Base-by-base conservation (phyloP, 2,797 vertebrate genomes). In the Margarornis squamiger region DNA sequence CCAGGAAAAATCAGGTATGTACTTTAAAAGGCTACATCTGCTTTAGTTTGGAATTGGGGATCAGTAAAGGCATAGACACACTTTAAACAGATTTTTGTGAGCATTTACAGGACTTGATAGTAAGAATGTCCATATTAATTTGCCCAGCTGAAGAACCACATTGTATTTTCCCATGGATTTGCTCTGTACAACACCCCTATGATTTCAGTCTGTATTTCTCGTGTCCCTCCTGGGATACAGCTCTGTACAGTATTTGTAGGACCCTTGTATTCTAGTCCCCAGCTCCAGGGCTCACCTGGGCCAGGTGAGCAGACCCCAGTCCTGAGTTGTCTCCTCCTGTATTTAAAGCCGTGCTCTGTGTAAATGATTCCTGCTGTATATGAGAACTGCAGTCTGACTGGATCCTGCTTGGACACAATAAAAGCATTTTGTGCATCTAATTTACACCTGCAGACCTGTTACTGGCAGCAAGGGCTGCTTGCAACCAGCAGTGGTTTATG, bases 371-470 rank as follows among this genome's bases (percentile, higher is more conserved):
- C 89, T 83, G 93, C 95, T 96, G 90, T 96, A 78, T 93, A 90
- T 65, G 91, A 54, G 79, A 97, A 92, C 70, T 24, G 88, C 91
- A 79, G 90, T 92, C 89, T 80, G 89, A 93, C 93, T 87, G 83
- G 87, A 96, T 81, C 93, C 95, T 97, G 97, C 98, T 96, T 97
- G 93, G 95, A 97, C 76, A 89, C 75, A 98, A 98, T 98, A 98
- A 98, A 98, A 95, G 96, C 95, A 92, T 97, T 98, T 95, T 96
- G 95, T 95, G 97, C 96, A 97, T 84, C 97, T 71, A 15, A 91
- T 72, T 39, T 55, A 41, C 15, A 72, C 66, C 58, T 79, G 43
- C 72, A 89, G 71, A 13, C n/a, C 66, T n/a, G 14, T 96, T 97
- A 83, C 94, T 90, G 54, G n/a, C 2, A 2, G 34, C 1, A 2